Conservation (phyloP, 2,888 invertebrate species). For the Helleia helle region DNA sequence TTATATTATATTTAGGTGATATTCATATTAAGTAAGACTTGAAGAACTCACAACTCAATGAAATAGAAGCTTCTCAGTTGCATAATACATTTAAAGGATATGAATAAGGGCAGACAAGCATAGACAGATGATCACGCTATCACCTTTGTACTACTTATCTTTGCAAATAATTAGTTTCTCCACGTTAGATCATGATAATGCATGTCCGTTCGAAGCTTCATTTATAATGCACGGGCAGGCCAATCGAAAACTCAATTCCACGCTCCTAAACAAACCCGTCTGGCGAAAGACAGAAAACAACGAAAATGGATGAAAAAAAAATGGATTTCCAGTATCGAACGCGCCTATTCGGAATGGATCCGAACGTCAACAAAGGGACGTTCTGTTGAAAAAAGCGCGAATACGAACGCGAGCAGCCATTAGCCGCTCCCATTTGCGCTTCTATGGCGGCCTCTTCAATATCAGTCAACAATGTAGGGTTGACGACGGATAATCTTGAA, state of each 20-base stretch:
- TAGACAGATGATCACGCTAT: no score
- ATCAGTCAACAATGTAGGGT: conserved; percentile 53
- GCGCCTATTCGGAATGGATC: conserved; percentile 56
- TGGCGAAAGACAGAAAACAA: conserved; percentile 41
- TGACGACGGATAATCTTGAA: conserved; percentile 15
- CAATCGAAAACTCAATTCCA: conserved; percentile 24
- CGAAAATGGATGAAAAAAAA: conserved; percentile 33
- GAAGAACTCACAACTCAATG: no score
- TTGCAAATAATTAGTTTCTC: conserved; percentile 5
- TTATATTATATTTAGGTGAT: no score
- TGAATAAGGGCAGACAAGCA: no score
- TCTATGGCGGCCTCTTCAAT: conserved; percentile 67
- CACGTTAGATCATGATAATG: conserved; percentile 4
- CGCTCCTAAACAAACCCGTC: conserved; percentile 39
- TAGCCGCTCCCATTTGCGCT: conserved; percentile 64
- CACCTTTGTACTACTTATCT: no score
- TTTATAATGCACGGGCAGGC: conserved; percentile 11
- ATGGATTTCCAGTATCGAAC: conserved; percentile 50
- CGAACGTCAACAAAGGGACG: conserved; percentile 67
- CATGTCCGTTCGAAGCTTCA: conserved; percentile 4
- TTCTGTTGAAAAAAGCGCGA: conserved; percentile 63
- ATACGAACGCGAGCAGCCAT: conserved; percentile 61
- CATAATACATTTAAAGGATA: no score
- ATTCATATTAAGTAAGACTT: no score
- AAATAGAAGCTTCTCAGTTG: no score